Evolutionary conservation across 2,113 vertebrate species (phyloP).

Genomic region (Pungitius pungitius): DNA sequence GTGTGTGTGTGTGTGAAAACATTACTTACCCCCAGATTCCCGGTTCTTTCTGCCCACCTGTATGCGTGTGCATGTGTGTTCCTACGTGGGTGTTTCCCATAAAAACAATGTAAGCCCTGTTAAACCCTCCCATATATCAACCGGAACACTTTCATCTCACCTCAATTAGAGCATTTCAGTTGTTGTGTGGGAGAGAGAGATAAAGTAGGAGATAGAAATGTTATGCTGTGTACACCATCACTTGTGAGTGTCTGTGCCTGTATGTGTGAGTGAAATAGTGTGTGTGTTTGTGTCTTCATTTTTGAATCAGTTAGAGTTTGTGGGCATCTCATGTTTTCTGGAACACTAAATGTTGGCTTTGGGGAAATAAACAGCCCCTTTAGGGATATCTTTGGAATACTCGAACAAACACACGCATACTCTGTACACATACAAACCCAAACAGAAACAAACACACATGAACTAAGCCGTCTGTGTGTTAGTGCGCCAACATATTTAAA

Average conservation of each 20-base stretch:
- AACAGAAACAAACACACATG: neutral
- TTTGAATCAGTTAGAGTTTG: slow-evolving; percentile 36
- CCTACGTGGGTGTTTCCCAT: slow-evolving; percentile 64
- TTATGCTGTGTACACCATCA: slow-evolving; percentile 9
- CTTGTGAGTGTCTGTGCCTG: neutral
- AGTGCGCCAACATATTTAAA: slow-evolving; percentile 23
- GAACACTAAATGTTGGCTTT: slow-evolving; percentile 63
- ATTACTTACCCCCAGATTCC: slow-evolving; percentile 43
- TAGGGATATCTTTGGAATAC: slow-evolving; percentile 36
- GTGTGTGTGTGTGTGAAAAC: neutral
- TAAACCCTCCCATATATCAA: slow-evolving; percentile 65
- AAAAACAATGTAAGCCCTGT: slow-evolving; percentile 66
- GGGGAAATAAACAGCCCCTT: slow-evolving; percentile 59
- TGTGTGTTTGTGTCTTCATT: slow-evolving; percentile 15
- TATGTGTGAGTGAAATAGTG: slow-evolving; percentile 12
- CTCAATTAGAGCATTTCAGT: slow-evolving; percentile 53
- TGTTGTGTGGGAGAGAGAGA: slow-evolving; percentile 53
- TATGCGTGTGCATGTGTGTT: slow-evolving; percentile 32
- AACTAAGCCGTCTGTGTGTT: slow-evolving; percentile 13
- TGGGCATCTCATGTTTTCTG: slow-evolving; percentile 46
- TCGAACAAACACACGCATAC: slow-evolving; percentile 19
- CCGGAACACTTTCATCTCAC: slow-evolving; percentile 51
- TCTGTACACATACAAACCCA: neutral
- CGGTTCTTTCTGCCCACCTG: slow-evolving; percentile 47
- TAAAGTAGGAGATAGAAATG: slow-evolving; percentile 47